A percentile compares a stretch with the other conserved stretches of the same genome.
phyloP scores from a whole-genome alignment of 2,888 invertebrate genomes.

The Drosophila meridionalis region DNA sequence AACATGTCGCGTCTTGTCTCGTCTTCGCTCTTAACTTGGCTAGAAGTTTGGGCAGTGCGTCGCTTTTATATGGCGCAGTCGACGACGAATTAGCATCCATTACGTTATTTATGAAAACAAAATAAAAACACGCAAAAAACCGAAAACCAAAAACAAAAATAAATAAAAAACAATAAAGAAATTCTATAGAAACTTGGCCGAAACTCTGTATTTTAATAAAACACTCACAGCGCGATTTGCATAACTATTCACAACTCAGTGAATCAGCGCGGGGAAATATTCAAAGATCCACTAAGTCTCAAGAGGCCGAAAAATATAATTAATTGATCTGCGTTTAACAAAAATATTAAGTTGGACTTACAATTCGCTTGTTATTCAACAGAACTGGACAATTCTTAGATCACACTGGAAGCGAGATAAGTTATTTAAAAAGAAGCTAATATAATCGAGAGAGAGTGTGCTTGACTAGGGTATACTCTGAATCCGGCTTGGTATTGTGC shows the following conservation, averaged over 20 bases:
- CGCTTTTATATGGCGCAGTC: slow-evolving; percentile 77
- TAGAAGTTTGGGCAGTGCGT: slow-evolving; percentile 30
- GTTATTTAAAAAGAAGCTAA: slow-evolving; percentile 21
- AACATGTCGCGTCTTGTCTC: slow-evolving; percentile 64
- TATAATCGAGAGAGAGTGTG: not conserved
- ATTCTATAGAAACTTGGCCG: slow-evolving; percentile 69
- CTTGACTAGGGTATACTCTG: not conserved
- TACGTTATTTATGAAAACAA: slow-evolving; percentile 51
- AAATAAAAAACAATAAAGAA: slow-evolving; percentile 54
- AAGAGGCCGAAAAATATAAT: slow-evolving; percentile 7
- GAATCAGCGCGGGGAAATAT: slow-evolving; percentile 46
- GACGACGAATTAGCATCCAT: slow-evolving; percentile 73
- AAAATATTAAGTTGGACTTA: slow-evolving; percentile 1
- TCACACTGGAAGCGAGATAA: slow-evolving; percentile 13
- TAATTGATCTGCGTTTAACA: not conserved
- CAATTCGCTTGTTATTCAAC: not conserved
- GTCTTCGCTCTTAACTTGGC: slow-evolving; percentile 49
- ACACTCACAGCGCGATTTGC: slow-evolving; percentile 70
- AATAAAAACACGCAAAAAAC: slow-evolving; percentile 17
- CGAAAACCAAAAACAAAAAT: slow-evolving; percentile 19
- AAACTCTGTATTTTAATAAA: slow-evolving; percentile 61
- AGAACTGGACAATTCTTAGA: not conserved
- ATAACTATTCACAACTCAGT: slow-evolving; percentile 53
- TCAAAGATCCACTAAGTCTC: not conserved
- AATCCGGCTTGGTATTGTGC: not conserved